Evolutionary conservation across 2,888 invertebrate species (phyloP), one percentile per base, ranked within the genome.

Genomic region (Acanthacorydalis orientalis): DNA sequence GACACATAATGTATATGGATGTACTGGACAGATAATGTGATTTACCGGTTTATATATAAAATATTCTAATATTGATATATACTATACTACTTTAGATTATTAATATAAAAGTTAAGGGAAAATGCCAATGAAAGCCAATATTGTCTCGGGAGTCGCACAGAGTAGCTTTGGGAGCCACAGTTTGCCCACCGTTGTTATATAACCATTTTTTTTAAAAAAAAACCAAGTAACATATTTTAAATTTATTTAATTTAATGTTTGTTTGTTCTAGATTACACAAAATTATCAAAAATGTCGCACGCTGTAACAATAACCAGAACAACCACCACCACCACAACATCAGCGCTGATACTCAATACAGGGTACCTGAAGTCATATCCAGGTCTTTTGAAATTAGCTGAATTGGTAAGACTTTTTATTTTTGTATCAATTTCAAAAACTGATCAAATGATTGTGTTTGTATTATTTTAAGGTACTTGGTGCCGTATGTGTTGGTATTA

Each of bases 251-350:
- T 42, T 42, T 8, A 23, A 31, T 42, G 23, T 42, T 42, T 15
- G 14, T 10, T 31, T 16, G 31, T 42, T 31, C 16, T 31, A 10
- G 31, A 23, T 31, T 42, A 35, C n/a, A 50, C 48, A 53, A 50
- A 47, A 48, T 50, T 50, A 57, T 54, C 50, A 54, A 77, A 66
- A 57, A 90, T 90, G 90, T 89, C 89, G 53, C 89, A 90, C 68
- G 74, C 85, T 34, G 84, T 90, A 55, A 90, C 89, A 43, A 84
- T 90, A 50, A 89, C 88, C 31, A 73, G 86, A 59, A 86, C 84
- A 32, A 88, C 87, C 46, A 85, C 85, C 50, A 80, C 83, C 9
- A 74, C 81, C 23, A 77, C 80, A 31, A 82, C 86, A 15, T 80
- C 84, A 9, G 77, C 82, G 8, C 72, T 89, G 53, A 77, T 86